Base-by-base conservation (phyloP, 2,797 vertebrate genomes). In the Garrulus glandarius region DNA sequence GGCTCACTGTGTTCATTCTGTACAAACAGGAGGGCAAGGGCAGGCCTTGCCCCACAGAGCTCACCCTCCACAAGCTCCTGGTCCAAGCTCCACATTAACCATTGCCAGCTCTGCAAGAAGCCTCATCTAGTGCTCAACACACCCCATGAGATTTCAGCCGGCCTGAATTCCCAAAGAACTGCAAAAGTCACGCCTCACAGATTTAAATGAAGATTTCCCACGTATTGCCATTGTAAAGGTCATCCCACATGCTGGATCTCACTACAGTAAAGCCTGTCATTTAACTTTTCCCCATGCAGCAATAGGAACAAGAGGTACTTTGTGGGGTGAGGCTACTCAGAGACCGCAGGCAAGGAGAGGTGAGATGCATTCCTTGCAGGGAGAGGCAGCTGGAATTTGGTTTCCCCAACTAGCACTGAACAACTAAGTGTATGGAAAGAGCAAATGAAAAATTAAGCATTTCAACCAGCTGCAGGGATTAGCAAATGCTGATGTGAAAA, bases 41-140 rank as follows among this genome's bases (percentile, higher is more conserved):
- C 82, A 81, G 84, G 37, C 44, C 70, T 85, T 95, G 89, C 55
- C 61, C 63, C 60, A 46, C 7, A 20, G 79, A 88, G 29, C 55
- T 76, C 0, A 0, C 47, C 30, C 46, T 89, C 50, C 26, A 21
- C 69, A 83, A 56, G 39, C 34, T 82, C 47, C 52, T 52, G 57
- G 18, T 39, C 88, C 67, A 67, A 90, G 57, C 41, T 88, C 55
- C 57, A 71, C 5, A 0, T 69, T 52, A 75, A 65, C 59, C 53
- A 46, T 4, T 68, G 85, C 63, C 76, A 92, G 70, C 53, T 74
- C 89, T 78, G 37, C 87, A 92, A 72, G 60, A 69, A 92, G 15
- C 29, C 34, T 34, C 17, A 56, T 20, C 49, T 21, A 50, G 21
- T 19, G 34, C 29, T 47, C 39, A 84, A 18, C 7, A 21, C 5